Evolutionary conservation across 2,113 vertebrate species (phyloP), one percentile per base, ranked within the genome.

Genomic region (Zeus faber): DNA sequence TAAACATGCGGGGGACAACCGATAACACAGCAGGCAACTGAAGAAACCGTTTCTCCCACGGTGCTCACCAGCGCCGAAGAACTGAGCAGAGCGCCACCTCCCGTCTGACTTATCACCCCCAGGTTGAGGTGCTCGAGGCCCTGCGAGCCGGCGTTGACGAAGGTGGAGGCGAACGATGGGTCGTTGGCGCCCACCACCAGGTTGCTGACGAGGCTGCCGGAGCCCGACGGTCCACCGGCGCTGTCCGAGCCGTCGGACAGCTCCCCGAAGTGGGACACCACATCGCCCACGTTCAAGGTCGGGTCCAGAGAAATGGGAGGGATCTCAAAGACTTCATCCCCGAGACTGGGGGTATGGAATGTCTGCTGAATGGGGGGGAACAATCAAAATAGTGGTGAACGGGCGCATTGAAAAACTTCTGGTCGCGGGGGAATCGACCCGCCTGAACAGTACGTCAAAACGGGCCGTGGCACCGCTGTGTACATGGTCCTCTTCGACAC

Each of bases 251-350:
- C 89, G 31, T 93, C 92, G 0, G 85, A 82, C 65, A 94, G 72
- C 67, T 93, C 91, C 48, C 89, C 88, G 26, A 92, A 95, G 70
- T 92, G 91, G 18, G 91, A 90, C 62, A 93, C 92, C 0, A 90
- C 90, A 59, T 94, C 92, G 0, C 84, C 84, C 49, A 94, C 92
- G 48, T 89, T 85, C 48, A 95, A 80, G 13, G 92, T 84, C 1
- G 93, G 91, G 62, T 94, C 93, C 23, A 96, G 90, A 1, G 93
- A 92, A 55, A 95, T 95, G 6, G 94, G 93, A 0, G 94, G 93
- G 11, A 96, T 95, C 87, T 96, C 93, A 70, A 96, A 94, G 26
- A 94, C 94, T 60, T 96, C 94, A 77, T 96, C 94, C 0, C 94
- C 94, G 37, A 95, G 82, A 64, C 90, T 95, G 53, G 93, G 94